Evolutionary conservation across 2,888 invertebrate genomes (phyloP).

Genomic region (Lutraria lutraria): DNA sequence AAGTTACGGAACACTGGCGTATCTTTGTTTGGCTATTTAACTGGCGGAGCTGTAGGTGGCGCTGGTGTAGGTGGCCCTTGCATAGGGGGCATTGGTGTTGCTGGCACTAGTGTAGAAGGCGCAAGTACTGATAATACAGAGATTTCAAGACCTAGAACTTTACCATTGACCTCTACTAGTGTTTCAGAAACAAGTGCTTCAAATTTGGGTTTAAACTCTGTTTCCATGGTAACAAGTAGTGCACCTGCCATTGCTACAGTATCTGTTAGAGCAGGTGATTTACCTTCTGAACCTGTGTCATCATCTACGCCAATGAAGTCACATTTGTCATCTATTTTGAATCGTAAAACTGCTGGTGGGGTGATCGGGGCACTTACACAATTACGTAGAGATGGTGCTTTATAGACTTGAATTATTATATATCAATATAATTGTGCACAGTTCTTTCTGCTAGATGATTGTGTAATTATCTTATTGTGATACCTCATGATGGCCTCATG

Average conservation of each 20-base stretch:
- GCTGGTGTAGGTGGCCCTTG: background rate
- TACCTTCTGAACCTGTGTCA: slow-evolving; percentile 40
- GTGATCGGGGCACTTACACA: slow-evolving; percentile 80
- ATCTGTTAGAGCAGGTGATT: slow-evolving; percentile 28
- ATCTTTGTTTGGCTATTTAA: slow-evolving; percentile 74
- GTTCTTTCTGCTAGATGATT: background rate
- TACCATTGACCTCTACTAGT: slow-evolving; percentile 49
- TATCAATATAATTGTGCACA: background rate
- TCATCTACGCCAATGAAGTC: slow-evolving; percentile 37
- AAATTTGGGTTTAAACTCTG: slow-evolving; percentile 35
- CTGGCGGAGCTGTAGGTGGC: slow-evolving; percentile 34
- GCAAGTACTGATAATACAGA: background rate
- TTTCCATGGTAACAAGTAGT: slow-evolving; percentile 37
- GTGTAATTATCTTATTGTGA: slow-evolving; percentile 10
- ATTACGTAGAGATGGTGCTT: slow-evolving; percentile 70
- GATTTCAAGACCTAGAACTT: slow-evolving; percentile 45
- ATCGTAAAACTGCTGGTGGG: slow-evolving; percentile 69
- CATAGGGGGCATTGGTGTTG: background rate
- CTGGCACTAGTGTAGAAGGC: background rate
- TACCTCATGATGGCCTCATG: background rate
- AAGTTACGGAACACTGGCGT: slow-evolving; percentile 78
- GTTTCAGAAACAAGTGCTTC: slow-evolving; percentile 16
- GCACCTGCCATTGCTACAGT: background rate
- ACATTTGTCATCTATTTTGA: slow-evolving; percentile 56
- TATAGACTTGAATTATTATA: background rate